These are phyloP conservation scores for Bufotes viridis DNA, from an alignment of 2,797 vertebrate genomes.

Conservation along the genomic window DNA sequence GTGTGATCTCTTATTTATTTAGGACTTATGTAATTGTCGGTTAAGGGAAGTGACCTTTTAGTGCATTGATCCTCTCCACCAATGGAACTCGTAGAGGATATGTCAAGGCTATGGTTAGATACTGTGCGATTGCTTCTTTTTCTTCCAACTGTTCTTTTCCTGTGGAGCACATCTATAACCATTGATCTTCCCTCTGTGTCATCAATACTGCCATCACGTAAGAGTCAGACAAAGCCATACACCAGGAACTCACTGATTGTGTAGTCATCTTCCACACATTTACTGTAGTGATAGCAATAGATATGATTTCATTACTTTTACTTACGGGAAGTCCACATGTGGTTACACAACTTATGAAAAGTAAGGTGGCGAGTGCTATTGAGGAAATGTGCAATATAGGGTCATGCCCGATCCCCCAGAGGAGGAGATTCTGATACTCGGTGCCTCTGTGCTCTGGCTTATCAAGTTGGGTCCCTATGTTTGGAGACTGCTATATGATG, in stretches of 20 bases:
- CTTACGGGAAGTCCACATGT: too few species aligned
- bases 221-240: background rate
- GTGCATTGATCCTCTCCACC: background rate
- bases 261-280: background rate
- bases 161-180: slow-evolving; percentile 1
- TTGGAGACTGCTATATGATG: too few species aligned
- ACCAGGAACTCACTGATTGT: too few species aligned
- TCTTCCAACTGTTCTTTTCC: background rate
- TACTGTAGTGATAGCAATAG: background rate
- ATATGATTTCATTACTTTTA: background rate
- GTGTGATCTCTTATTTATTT: background rate
- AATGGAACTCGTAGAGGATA: background rate
- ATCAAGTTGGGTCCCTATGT: too few species aligned
- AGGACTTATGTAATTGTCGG: background rate
- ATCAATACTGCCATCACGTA: background rate
- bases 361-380: too few species aligned
- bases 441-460: too few species aligned
- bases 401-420: too few species aligned
- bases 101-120: background rate
- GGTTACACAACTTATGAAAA: too few species aligned
- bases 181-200: background rate
- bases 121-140: background rate
- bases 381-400: too few species aligned
- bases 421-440: too few species aligned
- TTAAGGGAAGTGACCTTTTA: slow-evolving; percentile 4